phyloP scores from a whole-genome alignment of 2,888 invertebrate genomes.

The Eristalis arbustorum region DNA sequence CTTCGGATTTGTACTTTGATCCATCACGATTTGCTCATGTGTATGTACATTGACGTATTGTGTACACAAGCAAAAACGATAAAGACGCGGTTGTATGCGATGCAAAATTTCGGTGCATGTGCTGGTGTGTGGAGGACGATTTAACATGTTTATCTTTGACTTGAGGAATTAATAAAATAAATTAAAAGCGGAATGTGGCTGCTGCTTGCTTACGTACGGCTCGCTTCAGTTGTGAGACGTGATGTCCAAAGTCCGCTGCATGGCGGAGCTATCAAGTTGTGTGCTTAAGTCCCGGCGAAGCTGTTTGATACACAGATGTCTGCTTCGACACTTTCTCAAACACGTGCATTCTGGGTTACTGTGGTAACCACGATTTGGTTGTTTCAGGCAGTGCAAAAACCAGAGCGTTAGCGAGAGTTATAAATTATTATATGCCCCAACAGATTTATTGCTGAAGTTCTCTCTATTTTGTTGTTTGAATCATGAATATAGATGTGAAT shows the following conservation, averaged over 20 bases:
- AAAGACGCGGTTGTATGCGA: slow-evolving; percentile 5
- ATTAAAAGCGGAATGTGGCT: background rate
- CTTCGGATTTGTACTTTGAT: slow-evolving; percentile 31
- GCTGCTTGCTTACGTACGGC: slow-evolving; percentile 3
- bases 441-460: no score
- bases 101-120: background rate
- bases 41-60: background rate
- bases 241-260: slow-evolving; percentile 3
- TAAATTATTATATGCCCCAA: background rate
- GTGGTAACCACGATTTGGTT: background rate
- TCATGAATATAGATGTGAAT: no score
- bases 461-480: no score
- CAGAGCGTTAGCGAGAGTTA: background rate
- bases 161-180: slow-evolving; percentile 12
- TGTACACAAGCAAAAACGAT: background rate
- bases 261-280: no score
- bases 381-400: background rate
- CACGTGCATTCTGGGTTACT: background rate
- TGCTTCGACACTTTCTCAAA: background rate
- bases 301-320: background rate
- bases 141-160: background rate
- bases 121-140: background rate
- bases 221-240: background rate
- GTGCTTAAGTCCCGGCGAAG: background rate
- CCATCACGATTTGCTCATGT: background rate